Base-by-base conservation (phyloP, 2,113 vertebrate genomes). In the Silurus glanis region DNA sequence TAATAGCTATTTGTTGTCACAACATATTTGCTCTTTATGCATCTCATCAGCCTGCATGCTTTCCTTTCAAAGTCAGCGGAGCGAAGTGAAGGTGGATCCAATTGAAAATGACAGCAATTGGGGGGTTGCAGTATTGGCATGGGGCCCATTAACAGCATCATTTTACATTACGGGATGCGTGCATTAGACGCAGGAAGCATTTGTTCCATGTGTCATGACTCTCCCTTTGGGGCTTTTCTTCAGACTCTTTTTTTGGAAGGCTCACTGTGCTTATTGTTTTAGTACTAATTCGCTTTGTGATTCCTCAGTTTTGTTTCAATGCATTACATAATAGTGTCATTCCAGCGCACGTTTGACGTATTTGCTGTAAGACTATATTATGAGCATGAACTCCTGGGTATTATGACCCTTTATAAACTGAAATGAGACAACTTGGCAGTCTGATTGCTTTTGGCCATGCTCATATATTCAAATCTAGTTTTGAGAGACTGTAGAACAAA, bases 131-230 rank as follows among this genome's bases (percentile, higher is more conserved):
- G 78, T 51, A 21, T 83, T 66, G 28, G 67, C 72, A 47, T 58
- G 49, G 23, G 21, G 62, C 64, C 80, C 51, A 66, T 85, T 83
- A 80, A 85, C 80, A 25, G 83, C 56, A 59, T 55, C 64, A n/a
- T 81, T 88, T 75, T 80, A 84, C 76, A 58, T 82, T 79, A 85
- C 55, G 23, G 45, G 81, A 82, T 86, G 59, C 19, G 67, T 69
- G 67, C 71, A 28, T n/a, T 47, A 86, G 58, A 83, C 13, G 58
- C 74, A 89, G 25, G 62, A 87, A 53, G 59, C 72, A 83, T 83
- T 83, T 49, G 56, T 71, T 83, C 17, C 87, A 21, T 83, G 64
- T 64, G 80, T 80, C 37, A 55, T 51, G 58, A 85, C 53, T 89
- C 64, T 64, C 71, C 69, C 19, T n/a, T 71, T 10, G 25, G 56